Evolutionary conservation across 2,113 vertebrate species (phyloP).

Genomic region (Tachycineta bicolor): DNA sequence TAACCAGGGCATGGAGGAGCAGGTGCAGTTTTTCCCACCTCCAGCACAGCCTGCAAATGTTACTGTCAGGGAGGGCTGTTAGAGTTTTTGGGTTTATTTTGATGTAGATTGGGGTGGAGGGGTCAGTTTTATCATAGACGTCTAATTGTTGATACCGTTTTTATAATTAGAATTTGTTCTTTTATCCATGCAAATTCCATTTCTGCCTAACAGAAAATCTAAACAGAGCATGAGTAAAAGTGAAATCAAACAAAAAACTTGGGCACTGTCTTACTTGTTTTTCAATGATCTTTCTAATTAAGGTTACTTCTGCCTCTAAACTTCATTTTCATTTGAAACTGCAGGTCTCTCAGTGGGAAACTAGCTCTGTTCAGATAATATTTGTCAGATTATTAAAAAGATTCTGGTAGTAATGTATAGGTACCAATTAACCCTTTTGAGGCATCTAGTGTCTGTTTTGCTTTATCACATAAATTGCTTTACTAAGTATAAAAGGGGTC

Average conservation of each 20-base stretch:
- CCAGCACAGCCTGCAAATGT: neutral
- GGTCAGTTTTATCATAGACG: neutral
- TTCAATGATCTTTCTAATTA: neutral
- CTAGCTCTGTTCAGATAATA: neutral
- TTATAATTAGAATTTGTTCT: neutral
- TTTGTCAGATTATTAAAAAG: neutral
- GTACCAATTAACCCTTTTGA: neutral
- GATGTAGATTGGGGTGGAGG: neutral
- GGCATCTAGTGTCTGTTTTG: neutral
- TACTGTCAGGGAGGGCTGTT: neutral
- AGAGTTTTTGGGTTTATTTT: neutral
- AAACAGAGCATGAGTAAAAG: neutral
- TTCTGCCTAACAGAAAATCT: neutral
- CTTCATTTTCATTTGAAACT: neutral
- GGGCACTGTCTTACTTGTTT: neutral
- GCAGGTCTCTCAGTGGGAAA: neutral
- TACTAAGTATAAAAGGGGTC: neutral
- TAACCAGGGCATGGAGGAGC: neutral
- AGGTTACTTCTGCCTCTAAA: neutral
- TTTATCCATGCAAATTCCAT: neutral
- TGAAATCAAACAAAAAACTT: neutral
- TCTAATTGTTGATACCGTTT: neutral
- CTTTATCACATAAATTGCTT: neutral
- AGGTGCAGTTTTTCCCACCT: conserved; percentile 38
- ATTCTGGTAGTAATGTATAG: neutral